Evolutionary conservation across 2,888 invertebrate species (phyloP).

Genomic region (Vesta saturnalis): DNA sequence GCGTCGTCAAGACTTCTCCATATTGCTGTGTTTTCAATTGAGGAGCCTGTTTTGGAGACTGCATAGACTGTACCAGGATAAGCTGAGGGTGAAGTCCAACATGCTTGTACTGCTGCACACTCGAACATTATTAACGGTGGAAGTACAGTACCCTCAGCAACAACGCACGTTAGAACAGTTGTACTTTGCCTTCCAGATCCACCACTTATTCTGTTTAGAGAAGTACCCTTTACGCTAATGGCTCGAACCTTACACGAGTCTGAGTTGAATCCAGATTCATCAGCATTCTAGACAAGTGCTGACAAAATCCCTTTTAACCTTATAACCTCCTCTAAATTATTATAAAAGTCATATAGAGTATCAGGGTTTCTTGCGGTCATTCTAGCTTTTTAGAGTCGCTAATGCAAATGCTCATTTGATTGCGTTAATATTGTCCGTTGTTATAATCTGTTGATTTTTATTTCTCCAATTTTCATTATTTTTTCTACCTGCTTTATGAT

Average conservation of each 20-base stretch:
- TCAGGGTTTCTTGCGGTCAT: constrained; percentile 36
- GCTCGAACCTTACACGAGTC: not conserved
- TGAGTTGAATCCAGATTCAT: constrained; percentile 2
- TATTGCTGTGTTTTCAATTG: too few species aligned
- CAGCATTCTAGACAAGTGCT: not conserved
- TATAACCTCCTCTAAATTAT: constrained; percentile 28
- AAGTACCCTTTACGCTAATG: not conserved
- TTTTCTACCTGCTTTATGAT: too few species aligned
- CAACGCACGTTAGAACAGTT: not conserved
- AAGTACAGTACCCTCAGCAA: not conserved
- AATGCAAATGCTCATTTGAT: not conserved
- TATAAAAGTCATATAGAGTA: constrained; percentile 40
- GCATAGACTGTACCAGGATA: too few species aligned
- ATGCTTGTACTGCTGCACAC: constrained; percentile 15
- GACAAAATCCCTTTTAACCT: constrained; percentile 3
- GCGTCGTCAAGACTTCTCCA: too few species aligned
- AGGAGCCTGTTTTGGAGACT: too few species aligned
- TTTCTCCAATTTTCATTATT: too few species aligned
- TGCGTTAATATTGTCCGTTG: not conserved
- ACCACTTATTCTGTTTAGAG: not conserved
- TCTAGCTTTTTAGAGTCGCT: constrained; percentile 41
- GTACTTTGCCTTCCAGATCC: not conserved
- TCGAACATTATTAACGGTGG: not conserved
- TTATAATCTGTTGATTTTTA: too few species aligned
- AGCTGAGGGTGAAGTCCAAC: not conserved